A percentile compares a stretch with the other conserved stretches of the same genome.
Conservation (phyloP, 2,797 vertebrate genomes). For the Trematomus bernacchii region DNA sequence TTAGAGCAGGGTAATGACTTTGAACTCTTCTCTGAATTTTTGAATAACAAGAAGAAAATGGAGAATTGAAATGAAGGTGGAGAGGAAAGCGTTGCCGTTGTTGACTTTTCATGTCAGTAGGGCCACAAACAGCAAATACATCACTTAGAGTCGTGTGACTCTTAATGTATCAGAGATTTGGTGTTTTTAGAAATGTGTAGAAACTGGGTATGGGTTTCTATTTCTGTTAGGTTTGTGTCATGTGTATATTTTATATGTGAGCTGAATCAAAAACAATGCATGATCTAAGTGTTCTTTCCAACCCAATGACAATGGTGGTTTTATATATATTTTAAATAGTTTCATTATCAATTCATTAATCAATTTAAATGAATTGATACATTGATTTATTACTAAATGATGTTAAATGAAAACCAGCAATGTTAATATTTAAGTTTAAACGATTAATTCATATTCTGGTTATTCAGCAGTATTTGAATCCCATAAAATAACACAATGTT, state of each 20-base stretch:
- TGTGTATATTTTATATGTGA: neutral
- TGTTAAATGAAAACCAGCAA: too few relatives aligned
- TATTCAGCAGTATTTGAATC: neutral
- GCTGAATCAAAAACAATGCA: neutral
- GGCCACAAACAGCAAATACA: constrained; percentile 36
- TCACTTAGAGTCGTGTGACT: constrained; percentile 24
- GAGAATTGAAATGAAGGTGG: constrained; percentile 31
- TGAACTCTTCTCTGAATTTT: constrained; percentile 32
- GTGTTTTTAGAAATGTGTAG: neutral
- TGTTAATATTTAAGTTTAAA: neutral
- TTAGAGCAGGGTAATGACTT: constrained; percentile 64
- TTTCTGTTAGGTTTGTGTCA: neutral
- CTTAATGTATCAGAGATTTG: constrained; percentile 15
- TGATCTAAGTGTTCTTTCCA: neutral
- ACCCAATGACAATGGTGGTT: neutral
- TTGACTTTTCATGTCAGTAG: constrained; percentile 48
- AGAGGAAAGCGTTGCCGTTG: constrained; percentile 31
- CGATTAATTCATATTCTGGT: neutral
- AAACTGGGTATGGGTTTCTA: neutral
- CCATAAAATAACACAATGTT: neutral
- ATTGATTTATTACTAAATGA: neutral
- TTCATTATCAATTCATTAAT: neutral
- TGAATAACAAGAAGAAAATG: constrained; percentile 45
- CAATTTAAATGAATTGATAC: neutral
- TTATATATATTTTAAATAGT: neutral